A percentile compares a stretch with the other conserved stretches of the same genome.
Evolutionary conservation across 2,113 vertebrate species (phyloP).

Genomic region (Brachypteracias leptosomus): DNA sequence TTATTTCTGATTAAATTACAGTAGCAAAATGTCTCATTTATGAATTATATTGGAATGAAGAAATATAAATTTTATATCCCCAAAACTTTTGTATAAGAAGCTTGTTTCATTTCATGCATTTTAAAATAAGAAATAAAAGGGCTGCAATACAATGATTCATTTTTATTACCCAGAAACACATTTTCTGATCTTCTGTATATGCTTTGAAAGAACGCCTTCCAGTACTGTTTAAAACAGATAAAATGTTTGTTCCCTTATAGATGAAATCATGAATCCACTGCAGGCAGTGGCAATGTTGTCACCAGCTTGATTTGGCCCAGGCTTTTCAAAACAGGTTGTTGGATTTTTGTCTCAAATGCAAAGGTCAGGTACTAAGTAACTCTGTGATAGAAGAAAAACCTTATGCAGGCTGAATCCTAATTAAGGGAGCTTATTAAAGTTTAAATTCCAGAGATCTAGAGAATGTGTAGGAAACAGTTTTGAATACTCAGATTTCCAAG

Average conservation of each 20-base stretch:
- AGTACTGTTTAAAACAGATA: neutral
- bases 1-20: neutral
- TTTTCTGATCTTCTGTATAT: neutral
- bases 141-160: neutral
- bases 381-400: neutral
- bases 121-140: neutral
- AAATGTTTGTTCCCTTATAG: neutral
- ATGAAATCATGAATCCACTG: neutral
- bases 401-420: neutral
- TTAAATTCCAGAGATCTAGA: neutral
- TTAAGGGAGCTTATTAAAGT: neutral
- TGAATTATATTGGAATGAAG: neutral
- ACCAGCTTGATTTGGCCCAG: neutral
- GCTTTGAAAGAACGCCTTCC: neutral
- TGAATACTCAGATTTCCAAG: neutral
- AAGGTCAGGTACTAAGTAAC: neutral
- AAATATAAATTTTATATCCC: neutral
- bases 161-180: neutral
- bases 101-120: neutral
- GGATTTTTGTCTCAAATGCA: neutral
- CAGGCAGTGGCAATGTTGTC: neutral
- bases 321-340: neutral
- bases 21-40: neutral
- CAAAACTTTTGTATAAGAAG: neutral
- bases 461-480: neutral